Conservation (phyloP, 2,113 vertebrate species). For the Oncorhynchus mykiss region DNA sequence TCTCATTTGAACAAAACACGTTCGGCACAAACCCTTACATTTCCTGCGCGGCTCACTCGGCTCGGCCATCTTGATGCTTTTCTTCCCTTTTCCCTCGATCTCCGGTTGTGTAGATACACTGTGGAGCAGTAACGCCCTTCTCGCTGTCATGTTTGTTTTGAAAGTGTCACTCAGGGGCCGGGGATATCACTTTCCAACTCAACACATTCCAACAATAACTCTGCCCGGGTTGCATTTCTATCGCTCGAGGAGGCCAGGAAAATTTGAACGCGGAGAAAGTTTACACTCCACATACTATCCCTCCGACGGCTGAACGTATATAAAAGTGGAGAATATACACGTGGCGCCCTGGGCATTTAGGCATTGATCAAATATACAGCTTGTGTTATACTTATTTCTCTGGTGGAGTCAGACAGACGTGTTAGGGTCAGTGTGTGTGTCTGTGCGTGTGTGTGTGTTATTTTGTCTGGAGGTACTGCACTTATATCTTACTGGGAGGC, state of each 20-base stretch:
- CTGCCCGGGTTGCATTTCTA: constrained; percentile 9
- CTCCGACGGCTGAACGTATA: constrained; percentile 38
- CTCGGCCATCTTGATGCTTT: background rate
- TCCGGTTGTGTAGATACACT: constrained; percentile 2
- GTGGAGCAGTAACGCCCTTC: background rate
- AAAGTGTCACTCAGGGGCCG: constrained; percentile 21
- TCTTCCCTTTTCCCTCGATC: background rate
- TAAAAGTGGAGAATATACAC: constrained; percentile 51
- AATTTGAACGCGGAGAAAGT: constrained; percentile 22
- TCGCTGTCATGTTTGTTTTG: constrained; percentile 37
- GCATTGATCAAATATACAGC: constrained; percentile 58
- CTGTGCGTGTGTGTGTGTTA: constrained; percentile 8
- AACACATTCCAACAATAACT: constrained; percentile 34
- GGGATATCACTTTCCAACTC: constrained; percentile 29
- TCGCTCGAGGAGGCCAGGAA: constrained; percentile 8
- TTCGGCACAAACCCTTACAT: constrained; percentile 25
- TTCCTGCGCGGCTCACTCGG: constrained; percentile 25
- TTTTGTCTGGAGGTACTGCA: constrained; percentile 3
- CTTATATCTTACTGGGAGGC: constrained; percentile 8
- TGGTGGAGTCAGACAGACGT: background rate
- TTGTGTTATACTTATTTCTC: constrained; percentile 38
- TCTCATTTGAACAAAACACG: constrained; percentile 6
- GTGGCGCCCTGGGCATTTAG: constrained; percentile 34
- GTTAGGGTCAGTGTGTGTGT: background rate
- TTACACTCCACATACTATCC: constrained; percentile 30